Evolutionary conservation across 1,140 invertebrate species (phyloP), one percentile per base, ranked within the genome.

Genomic region (Calycopis cecrops): DNA sequence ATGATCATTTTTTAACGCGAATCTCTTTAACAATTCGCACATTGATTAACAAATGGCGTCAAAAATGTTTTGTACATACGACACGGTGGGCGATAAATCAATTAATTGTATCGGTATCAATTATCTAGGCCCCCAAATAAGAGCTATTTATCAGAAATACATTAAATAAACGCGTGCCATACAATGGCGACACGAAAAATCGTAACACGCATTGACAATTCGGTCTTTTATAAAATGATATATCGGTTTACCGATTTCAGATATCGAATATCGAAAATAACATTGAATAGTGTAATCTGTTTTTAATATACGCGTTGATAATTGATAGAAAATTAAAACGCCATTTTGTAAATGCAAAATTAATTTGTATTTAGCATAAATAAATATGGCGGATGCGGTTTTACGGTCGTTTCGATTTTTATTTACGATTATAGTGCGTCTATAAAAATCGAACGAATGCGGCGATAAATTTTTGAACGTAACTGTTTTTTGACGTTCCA

Each of bases 291-390:
- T 50, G 58, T 52, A 65, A 63, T 63, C 62, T 64, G 60, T 59
- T 63, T 70, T 68, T 66, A 67, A 71, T 71, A 74, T 56, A 65
- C 57, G 66, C 37, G 54, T 28, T 64, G 62, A 71, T 70, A 73
- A 76, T 76, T 62, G 62, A 77, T 78, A 73, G 71, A 80, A 78
- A 69, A 81, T 84, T 70, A 80, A 79, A 79, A 63, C 59, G 65
- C 53, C 64, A 79, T 80, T 70, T 28, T 59, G 69, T 76, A 67
- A 76, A 67, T 63, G 62, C 57, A 44, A 64, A 60, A 69, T 65
- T 34, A 61, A 65, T 69, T 57, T 59, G 59, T 59, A 73, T 79
- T 71, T 64, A 75, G 71, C 69, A 85, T 76, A 64, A 57, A 59
- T 68, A 71, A 77, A 67, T 58, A 40, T 63, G 65, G 65, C 58